Base-by-base conservation (phyloP, 2,113 vertebrate genomes). In the Xiphophorus hellerii region DNA sequence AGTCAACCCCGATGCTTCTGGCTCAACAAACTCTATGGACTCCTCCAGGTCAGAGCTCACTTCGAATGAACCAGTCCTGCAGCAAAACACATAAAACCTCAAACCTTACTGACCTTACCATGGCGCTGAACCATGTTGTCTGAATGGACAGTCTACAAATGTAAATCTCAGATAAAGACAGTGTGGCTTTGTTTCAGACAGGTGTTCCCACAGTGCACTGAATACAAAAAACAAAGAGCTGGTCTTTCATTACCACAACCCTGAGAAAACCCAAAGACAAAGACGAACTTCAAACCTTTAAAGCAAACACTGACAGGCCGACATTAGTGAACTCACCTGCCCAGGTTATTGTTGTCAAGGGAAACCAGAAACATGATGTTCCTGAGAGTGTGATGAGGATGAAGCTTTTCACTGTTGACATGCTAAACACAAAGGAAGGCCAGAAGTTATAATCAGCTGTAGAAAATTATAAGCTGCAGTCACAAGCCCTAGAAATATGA, bases 331-430 rank as follows among this genome's bases (percentile, higher is more conserved):
- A 68, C 96, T 96, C 92, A 99, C 98, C 97, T 97, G 92, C 98
- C 98, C 85, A 99, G 93, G 90, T 95, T 96, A 84, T 95, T 91
- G 1, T 97, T 98, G 87, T 94, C 95, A 0, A 96, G 94, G 82
- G 96, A 96, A 83, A 99, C 96, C 94, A 99, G 92, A 83, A 98
- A 98, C 96, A 98, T 98, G 69, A 99, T 95, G 92, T 99, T 99
- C 94, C 98, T 96, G 90, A 99, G 95, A 28, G 97, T 98, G 69
- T 99, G 98, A 87, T 99, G 96, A 15, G 97, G 98, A 86, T 99
- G 98, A 67, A 99, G 93, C 73, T 98, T 95, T 81, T 99, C 98
- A 73, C 96, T 94, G 90, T 98, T 96, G 0, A 99, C 97, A 69
- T 97, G 96, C 98, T 99, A 70, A 22, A 76, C 1, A 69, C 33